These are phyloP conservation scores for Sapayoa aenigma DNA, from an alignment of 2,113 vertebrate genomes.

Conservation along the genomic window DNA sequence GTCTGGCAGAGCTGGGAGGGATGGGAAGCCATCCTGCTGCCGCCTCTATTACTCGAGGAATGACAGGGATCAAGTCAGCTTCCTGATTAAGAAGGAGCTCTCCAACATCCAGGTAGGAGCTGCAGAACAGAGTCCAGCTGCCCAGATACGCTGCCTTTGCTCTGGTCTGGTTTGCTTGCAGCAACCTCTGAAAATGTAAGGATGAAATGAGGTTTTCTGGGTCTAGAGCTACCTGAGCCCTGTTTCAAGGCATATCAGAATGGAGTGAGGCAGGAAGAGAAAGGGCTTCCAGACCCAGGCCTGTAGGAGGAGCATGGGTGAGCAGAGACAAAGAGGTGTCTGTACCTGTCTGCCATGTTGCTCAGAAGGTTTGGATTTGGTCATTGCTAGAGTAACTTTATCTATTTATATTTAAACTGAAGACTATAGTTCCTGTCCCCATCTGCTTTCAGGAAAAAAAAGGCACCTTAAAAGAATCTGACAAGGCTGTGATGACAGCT, in stretches of 20 bases:
- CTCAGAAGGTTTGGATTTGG: background rate
- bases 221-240: background rate
- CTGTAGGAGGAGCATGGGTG: background rate
- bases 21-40: conserved; percentile 89
- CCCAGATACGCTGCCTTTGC: background rate
- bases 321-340: background rate
- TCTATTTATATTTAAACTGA: background rate
- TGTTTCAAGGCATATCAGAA: background rate
- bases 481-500: conserved; percentile 82
- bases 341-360: background rate
- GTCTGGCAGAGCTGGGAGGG: conserved; percentile 92
- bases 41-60: conserved; percentile 90
- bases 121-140: background rate
- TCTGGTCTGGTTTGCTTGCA: background rate
- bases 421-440: background rate
- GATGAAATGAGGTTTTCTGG: background rate
- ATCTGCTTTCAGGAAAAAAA: conserved; percentile 81
- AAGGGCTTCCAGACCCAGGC: background rate
- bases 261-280: background rate
- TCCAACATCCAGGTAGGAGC: conserved; percentile 78
- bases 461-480: conserved; percentile 80
- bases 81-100: conserved; percentile 90
- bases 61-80: conserved; percentile 88
- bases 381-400: background rate
- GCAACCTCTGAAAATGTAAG: background rate